Evolutionary conservation across 2,797 vertebrate genomes (phyloP), one percentile per base, ranked within the genome.

Genomic region (Coreius guichenoti): DNA sequence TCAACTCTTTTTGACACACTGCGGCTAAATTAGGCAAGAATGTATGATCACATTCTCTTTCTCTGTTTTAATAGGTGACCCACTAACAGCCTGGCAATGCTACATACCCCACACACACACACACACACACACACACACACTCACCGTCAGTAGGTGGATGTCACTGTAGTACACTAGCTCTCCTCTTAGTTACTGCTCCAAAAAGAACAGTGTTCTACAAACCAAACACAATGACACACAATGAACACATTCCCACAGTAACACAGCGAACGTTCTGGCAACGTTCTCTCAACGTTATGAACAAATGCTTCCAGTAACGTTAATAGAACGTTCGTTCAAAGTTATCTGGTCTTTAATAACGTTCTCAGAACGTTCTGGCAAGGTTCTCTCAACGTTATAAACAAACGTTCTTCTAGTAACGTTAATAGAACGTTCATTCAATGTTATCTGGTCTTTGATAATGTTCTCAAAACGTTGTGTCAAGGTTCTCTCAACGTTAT

Each of bases 121-220:
- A 8, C 49, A 23, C 54, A 23, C 63, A 5, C 63, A 5, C 39
- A 4, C 36, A 4, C 47, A 0, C 21, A 11, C 45, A 8, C 63
- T 51, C 29, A 81, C 56, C 45, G 74, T 79, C 82, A 80, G 74
- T 82, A 69, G 21, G 21, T 78, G 21, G 33, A 76, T 90, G 93
- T 94, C 85, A 93, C 93, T 82, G 85, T 84, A 45, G 67, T 73
- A 56, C 78, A 84, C 86, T 86, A 26, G 51, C 36, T 67, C 70
- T 82, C 63, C 58, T 54, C 51, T 76, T 31, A 9, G 56, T 63
- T 16, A 56, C 45, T 68, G 26, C 51, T 45, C 74, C 80, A 78
- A 90, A 43, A 31, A 79, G 73, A 84, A 39, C 54, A 58, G 45
- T 49, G 72, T 77, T 77, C 76, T 77, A 51, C 11, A 86, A 61